phyloP scores from a whole-genome alignment of 2,797 vertebrate genomes.

The Geotrypetes seraphini region DNA sequence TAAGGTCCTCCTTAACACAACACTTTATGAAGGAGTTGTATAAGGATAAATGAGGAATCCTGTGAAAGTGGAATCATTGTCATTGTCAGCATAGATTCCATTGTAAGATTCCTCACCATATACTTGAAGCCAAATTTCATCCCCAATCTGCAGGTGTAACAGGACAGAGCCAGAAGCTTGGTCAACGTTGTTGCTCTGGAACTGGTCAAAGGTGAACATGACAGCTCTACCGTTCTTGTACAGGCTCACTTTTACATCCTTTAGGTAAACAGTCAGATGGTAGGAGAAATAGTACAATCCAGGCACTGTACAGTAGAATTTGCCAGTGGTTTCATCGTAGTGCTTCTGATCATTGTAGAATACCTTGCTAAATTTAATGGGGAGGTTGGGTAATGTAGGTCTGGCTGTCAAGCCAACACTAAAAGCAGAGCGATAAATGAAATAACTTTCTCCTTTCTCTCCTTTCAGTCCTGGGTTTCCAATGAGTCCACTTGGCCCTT shows the following conservation, averaged over 20 bases:
- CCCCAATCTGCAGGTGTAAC: conserved; percentile 48
- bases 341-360: conserved; percentile 69
- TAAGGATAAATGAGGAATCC: conserved; percentile 65
- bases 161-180: conserved; percentile 55
- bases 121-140: conserved; percentile 69
- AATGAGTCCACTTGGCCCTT: conserved; percentile 44
- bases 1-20: too few relatives aligned
- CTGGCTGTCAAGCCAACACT: conserved; percentile 51
- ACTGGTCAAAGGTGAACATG: conserved; percentile 62
- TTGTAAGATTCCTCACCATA: conserved; percentile 43
- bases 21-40: conserved; percentile 5
- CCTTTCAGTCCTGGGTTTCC: conserved; percentile 54
- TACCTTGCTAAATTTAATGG: conserved; percentile 66
- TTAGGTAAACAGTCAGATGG: conserved; percentile 66
- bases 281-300: conserved; percentile 68
- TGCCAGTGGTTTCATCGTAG: conserved; percentile 59
- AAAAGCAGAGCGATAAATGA: conserved; percentile 59
- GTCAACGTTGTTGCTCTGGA: conserved; percentile 55
- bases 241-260: conserved; percentile 60
- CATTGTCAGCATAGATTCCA: conserved; percentile 56
- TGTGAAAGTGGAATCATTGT: conserved; percentile 62
- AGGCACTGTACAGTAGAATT: conserved; percentile 58
- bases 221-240: conserved; percentile 55
- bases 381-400: conserved; percentile 36
- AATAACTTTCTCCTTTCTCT: conserved; percentile 47